A percentile compares a stretch with the other conserved stretches of the same genome.
Conservation (phyloP, 30 jellyfish, hydroid and myxozoan species). For the Chironex yamaguchii region DNA sequence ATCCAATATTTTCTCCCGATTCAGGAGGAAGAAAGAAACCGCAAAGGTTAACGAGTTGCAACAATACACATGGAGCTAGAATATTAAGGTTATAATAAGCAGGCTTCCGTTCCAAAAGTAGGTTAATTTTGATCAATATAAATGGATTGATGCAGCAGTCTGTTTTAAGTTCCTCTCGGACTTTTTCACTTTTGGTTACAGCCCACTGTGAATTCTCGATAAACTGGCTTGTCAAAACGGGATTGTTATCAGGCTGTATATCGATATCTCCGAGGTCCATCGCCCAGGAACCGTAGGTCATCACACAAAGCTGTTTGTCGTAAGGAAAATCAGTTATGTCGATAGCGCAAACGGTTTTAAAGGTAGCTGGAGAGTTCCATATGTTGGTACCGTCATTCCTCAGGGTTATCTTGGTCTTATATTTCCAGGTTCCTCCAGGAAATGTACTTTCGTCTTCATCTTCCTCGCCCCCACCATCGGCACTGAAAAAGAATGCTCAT, state of each 20-base stretch:
- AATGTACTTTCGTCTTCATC: no score
- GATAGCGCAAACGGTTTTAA: slow-evolving; percentile 67
- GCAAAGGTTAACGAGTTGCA: slow-evolving; percentile 30
- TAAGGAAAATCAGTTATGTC: slow-evolving; percentile 83
- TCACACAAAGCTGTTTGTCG: slow-evolving; percentile 63
- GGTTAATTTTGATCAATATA: slow-evolving; percentile 31
- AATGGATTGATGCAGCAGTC: slow-evolving; percentile 65
- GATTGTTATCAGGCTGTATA: slow-evolving; percentile 28
- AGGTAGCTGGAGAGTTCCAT: slow-evolving; percentile 83
- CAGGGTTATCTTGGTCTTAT: slow-evolving; percentile 63
- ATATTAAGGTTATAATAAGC: slow-evolving; percentile 62
- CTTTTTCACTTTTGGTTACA: neutral
- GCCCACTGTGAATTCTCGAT: slow-evolving; percentile 54
- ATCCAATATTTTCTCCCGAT: slow-evolving; percentile 70
- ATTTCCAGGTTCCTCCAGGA: no score
- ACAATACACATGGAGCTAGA: slow-evolving; percentile 70
- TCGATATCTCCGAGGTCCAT: slow-evolving; percentile 9
- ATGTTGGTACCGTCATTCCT: slow-evolving; percentile 31
- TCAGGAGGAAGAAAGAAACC: slow-evolving; percentile 74
- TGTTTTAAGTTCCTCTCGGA: neutral
- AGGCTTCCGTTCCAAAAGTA: slow-evolving; percentile 56
- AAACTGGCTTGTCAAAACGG: slow-evolving; percentile 38
- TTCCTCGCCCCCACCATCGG: no score
- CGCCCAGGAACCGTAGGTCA: slow-evolving; percentile 73
- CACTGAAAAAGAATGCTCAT: no score